phyloP scores from a whole-genome alignment of 2,888 invertebrate species.

The Boloria selene region DNA sequence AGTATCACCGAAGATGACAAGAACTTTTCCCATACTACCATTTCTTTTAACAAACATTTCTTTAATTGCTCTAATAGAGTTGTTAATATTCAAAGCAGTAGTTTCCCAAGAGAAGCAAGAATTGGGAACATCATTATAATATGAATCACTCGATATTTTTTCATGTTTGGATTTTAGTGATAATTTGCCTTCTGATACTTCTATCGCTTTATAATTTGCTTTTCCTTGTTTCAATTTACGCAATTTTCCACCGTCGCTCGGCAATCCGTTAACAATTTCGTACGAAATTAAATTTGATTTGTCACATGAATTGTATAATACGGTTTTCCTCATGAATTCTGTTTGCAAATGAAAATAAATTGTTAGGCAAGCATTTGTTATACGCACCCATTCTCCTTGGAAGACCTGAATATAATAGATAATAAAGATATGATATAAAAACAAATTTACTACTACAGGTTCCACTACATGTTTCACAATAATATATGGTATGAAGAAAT shows the following conservation, averaged over 20 bases:
- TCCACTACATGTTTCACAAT: neutral
- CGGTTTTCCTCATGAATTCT: slow-evolving; percentile 21
- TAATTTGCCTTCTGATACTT: neutral
- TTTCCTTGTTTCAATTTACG: neutral
- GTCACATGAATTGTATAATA: slow-evolving; percentile 16
- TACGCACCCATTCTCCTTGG: slow-evolving; percentile 56
- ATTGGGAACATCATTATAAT: neutral
- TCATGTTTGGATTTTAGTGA: too few relatives aligned
- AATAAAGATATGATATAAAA: slow-evolving; percentile 19
- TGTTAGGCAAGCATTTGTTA: neutral
- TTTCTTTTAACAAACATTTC: neutral
- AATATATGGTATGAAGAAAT: neutral
- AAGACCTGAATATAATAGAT: slow-evolving; percentile 56
- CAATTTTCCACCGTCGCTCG: neutral
- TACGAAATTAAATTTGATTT: slow-evolving; percentile 1
- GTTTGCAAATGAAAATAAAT: slow-evolving; percentile 10
- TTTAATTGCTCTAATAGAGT: neutral
- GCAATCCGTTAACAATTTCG: slow-evolving; percentile 7
- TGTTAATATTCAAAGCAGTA: neutral
- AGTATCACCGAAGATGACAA: slow-evolving; percentile 6
- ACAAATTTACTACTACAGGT: neutral
- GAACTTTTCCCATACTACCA: neutral
- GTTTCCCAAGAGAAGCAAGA: slow-evolving; percentile 2
- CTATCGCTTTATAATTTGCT: neutral
- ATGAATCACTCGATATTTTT: too few relatives aligned